These are phyloP conservation scores for Rousettus leschenaultii DNA, from an alignment of 2,113 vertebrate genomes.

Conservation along the genomic window DNA sequence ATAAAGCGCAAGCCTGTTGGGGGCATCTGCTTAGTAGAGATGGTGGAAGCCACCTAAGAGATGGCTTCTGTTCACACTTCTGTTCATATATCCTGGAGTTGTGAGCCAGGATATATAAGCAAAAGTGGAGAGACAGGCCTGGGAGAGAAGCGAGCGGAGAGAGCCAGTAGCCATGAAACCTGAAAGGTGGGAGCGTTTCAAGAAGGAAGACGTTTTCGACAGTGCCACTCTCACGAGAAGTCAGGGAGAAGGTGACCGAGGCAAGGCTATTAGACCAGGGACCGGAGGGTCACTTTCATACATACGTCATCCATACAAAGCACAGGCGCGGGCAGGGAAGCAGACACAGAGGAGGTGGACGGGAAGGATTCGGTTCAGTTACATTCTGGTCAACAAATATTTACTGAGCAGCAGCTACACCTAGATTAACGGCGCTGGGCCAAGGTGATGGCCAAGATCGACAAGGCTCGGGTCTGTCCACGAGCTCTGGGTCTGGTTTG, in stretches of 20 bases:
- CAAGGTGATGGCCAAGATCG: neutral
- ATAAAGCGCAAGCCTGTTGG: no score
- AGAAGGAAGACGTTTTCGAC: neutral
- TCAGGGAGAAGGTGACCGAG: neutral
- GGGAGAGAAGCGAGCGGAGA: neutral
- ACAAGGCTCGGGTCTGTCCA: neutral
- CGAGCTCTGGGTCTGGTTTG: neutral
- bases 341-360: neutral
- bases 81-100: no score
- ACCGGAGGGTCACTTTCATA: accelerated
- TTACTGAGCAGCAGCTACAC: neutral
- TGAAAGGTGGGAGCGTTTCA: accelerated
- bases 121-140: neutral
- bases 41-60: neutral
- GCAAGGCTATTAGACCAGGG: neutral
- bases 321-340: neutral
- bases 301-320: neutral
- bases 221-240: neutral
- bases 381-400: neutral
- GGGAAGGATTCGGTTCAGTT: neutral
- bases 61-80: no score
- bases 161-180: neutral
- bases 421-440: accelerated
- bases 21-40: neutral
- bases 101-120: neutral